These are phyloP conservation scores for Tupaia tana DNA, from an alignment of 2,113 vertebrate species.

Conservation along the genomic window DNA sequence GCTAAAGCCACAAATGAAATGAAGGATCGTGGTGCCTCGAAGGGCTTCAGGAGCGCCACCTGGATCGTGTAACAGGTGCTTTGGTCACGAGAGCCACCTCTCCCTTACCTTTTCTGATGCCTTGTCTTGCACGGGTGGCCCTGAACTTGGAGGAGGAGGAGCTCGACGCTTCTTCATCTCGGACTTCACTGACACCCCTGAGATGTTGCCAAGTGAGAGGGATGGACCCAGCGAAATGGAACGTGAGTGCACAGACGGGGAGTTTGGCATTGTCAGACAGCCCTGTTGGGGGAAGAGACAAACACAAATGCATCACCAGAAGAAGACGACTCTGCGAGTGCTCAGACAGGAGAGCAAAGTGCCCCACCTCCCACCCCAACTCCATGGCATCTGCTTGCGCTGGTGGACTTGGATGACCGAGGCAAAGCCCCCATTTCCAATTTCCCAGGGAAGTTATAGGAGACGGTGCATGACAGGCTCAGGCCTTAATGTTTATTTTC, in stretches of 20 bases:
- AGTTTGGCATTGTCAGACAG: constrained; percentile 85
- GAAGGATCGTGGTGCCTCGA: rapidly evolving
- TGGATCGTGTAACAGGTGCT: rapidly evolving
- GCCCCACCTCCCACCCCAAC: too few species aligned
- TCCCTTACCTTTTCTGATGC: constrained; percentile 82
- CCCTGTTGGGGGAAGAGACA: constrained; percentile 85
- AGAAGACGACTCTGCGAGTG: rapidly evolving
- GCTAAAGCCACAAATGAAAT: neutral
- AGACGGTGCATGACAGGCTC: rapidly evolving
- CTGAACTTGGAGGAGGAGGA: constrained; percentile 86
- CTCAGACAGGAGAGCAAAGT: neutral
- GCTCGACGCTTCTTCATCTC: constrained; percentile 93
- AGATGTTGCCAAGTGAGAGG: constrained; percentile 91
- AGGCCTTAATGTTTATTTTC: neutral
- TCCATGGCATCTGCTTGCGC: too few species aligned
- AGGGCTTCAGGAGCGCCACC: too few species aligned
- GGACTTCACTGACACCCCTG: constrained; percentile 87
- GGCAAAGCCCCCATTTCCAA: neutral
- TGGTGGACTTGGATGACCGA: rapidly evolving
- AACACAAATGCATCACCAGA: rapidly evolving
- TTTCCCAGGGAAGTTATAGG: neutral
- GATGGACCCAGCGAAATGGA: constrained; percentile 90
- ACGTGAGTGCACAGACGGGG: constrained; percentile 85
- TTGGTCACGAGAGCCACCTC: rapidly evolving
- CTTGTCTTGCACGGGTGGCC: constrained; percentile 77